Evolutionary conservation across 2,797 vertebrate genomes (phyloP).

Genomic region (Microchirus variegatus): DNA sequence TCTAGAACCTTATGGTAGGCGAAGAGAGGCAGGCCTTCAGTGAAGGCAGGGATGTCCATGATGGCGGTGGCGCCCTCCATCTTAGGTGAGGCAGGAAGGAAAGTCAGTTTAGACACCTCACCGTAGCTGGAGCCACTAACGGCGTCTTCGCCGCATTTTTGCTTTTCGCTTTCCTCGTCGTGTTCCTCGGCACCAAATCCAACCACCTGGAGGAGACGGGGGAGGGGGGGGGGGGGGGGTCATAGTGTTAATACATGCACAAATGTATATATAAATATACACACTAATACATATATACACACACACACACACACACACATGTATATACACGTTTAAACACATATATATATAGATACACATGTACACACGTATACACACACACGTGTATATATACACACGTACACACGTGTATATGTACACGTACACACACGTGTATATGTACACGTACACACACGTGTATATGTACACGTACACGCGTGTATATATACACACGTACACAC

Average conservation of each 20-base stretch:
- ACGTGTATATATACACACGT: too few relatives aligned
- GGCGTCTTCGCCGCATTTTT: slow-evolving; percentile 29
- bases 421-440: too few relatives aligned
- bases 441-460: too few relatives aligned
- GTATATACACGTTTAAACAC: too few relatives aligned
- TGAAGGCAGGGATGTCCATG: slow-evolving; percentile 90
- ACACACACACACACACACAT: too few relatives aligned
- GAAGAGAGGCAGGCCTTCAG: slow-evolving; percentile 86
- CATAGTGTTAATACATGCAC: background rate
- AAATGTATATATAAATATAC: background rate
- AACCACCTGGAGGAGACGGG: slow-evolving; percentile 84
- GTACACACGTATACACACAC: too few relatives aligned
- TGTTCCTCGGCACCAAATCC: slow-evolving; percentile 90
- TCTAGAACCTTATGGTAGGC: slow-evolving; percentile 95
- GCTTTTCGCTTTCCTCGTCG: slow-evolving; percentile 59
- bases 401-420: too few relatives aligned
- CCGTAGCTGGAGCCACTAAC: slow-evolving; percentile 79
- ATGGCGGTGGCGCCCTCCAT: slow-evolving; percentile 81
- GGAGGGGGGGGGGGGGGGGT: background rate
- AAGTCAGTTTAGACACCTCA: slow-evolving; percentile 88
- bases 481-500: too few relatives aligned
- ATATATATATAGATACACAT: too few relatives aligned
- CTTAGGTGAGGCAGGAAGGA: slow-evolving; percentile 84
- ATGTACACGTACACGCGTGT: too few relatives aligned
- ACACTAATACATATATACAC: too few relatives aligned